These are phyloP conservation scores for Columba janthina DNA, from an alignment of 2,113 vertebrate genomes.

Conservation along the genomic window DNA sequence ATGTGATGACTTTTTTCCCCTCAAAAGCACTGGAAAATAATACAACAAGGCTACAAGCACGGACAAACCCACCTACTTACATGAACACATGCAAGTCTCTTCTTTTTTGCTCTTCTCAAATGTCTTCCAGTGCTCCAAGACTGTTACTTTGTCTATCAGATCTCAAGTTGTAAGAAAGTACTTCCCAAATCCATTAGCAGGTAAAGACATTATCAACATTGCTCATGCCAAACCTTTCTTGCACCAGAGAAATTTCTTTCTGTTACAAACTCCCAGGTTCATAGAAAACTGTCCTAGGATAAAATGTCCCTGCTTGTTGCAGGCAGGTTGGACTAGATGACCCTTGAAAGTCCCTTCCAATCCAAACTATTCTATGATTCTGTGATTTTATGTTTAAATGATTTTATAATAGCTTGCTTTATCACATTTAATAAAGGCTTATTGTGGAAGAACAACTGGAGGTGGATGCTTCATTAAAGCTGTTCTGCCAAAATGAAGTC, in stretches of 20 bases:
- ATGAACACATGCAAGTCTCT: neutral
- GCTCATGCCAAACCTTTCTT: neutral
- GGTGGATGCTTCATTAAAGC: neutral
- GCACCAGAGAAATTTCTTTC: neutral
- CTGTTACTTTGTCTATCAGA: neutral
- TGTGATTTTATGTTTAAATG: no score
- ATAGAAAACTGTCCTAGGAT: neutral
- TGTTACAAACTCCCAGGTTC: fast-evolving
- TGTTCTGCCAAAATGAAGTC: neutral
- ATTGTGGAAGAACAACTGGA: neutral
- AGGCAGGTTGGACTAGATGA: no score
- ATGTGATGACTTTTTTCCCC: neutral
- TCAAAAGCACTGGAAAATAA: slow-evolving; percentile 3
- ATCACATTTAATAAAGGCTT: neutral
- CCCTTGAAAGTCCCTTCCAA: no score
- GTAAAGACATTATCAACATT: neutral
- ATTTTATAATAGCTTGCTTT: neutral
- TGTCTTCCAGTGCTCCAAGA: neutral
- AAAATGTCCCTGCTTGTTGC: no score
- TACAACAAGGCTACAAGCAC: neutral
- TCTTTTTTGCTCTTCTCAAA: neutral
- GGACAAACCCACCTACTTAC: neutral
- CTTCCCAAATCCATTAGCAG: neutral
- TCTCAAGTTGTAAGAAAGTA: neutral
- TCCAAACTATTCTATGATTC: no score